Conservation (phyloP, 2,797 vertebrate species). For the Anisognathus igniventris region DNA sequence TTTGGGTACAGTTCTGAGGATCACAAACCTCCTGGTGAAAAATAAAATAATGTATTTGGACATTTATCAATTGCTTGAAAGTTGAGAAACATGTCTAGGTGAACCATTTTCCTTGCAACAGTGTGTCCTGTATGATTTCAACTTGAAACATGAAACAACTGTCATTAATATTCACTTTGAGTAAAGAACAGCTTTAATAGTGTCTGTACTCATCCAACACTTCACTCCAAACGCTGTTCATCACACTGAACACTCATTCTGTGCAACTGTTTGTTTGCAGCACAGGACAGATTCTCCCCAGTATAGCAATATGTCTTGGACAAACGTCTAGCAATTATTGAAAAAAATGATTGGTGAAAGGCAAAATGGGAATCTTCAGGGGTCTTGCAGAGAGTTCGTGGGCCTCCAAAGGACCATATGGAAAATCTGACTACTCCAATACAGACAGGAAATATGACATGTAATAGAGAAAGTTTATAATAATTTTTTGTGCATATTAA, state of each 20-base stretch:
- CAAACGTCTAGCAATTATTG: conserved; percentile 56
- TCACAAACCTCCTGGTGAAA: neutral
- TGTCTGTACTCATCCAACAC: conserved; percentile 61
- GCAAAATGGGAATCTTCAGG: conserved; percentile 38
- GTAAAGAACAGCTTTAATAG: conserved; percentile 65
- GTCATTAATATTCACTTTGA: conserved; percentile 64
- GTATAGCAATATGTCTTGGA: conserved; percentile 57
- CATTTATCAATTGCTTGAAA: neutral
- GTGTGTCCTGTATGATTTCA: neutral
- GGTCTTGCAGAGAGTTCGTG: conserved; percentile 21
- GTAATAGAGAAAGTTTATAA: neutral
- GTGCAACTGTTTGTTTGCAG: conserved; percentile 62
- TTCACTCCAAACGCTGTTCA: conserved; percentile 45
- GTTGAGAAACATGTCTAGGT: neutral
- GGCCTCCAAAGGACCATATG: conserved; percentile 50
- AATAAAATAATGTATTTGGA: neutral
- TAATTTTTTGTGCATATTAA: neutral
- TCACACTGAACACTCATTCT: conserved; percentile 34
- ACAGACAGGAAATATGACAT: neutral
- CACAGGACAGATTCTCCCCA: conserved; percentile 30
- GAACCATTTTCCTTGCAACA: neutral
- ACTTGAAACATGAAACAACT: conserved; percentile 28
- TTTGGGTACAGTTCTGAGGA: neutral
- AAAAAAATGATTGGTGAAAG: conserved; percentile 38
- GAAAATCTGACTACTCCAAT: conserved; percentile 41